Evolutionary conservation across 2,888 invertebrate species (phyloP), one percentile per base, ranked within the genome.

Genomic region (Alviniconcha strummeri): DNA sequence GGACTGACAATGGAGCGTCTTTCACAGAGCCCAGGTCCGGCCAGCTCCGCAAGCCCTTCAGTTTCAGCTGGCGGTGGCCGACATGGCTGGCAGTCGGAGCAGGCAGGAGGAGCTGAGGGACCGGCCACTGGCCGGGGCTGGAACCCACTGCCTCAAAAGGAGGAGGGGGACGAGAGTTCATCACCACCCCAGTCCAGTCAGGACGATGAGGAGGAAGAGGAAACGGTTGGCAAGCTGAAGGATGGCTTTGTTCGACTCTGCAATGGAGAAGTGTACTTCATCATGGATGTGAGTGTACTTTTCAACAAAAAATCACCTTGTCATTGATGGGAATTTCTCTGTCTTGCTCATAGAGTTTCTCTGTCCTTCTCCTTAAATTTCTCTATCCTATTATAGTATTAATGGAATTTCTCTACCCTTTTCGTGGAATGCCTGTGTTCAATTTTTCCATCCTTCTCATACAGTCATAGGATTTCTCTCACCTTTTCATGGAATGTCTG

Each of bases 251-350:
- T 85, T 17, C 74, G 81, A 54, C 85, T 90, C 4, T 90, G 89
- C 81, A 91, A 91, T 88, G 91, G 91, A 80, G 91, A 91, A 82
- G 88, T 91, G 55, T 90, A 89, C 85, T 90, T 89, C 84, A 89
- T 91, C 80, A 85, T 87, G 84, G 86, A 86, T 84, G 91, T 90
- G 85, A 84, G 86, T 84, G 17, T 36, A 36, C 6, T 52, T 60
- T 13, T 77, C 69, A 15, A 1, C n/a, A 36, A 36, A 36, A 36
- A 36, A 36, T 36, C 36, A 64, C 64, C 64, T 64, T 64, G 64
- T 15, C 64, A 64, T 64, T 9, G 64, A 13, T 64, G 15, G 15
- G 11, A 9, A 64, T 64, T 64, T 64, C 64, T 13, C 64, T 64
- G 36, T 36, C 36, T 36, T 36, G 36, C 36, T 36, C 36, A 36